A percentile compares a stretch with the other conserved stretches of the same genome.
Conservation (phyloP, 2,113 vertebrate genomes). For the Alligator mississippiensis region DNA sequence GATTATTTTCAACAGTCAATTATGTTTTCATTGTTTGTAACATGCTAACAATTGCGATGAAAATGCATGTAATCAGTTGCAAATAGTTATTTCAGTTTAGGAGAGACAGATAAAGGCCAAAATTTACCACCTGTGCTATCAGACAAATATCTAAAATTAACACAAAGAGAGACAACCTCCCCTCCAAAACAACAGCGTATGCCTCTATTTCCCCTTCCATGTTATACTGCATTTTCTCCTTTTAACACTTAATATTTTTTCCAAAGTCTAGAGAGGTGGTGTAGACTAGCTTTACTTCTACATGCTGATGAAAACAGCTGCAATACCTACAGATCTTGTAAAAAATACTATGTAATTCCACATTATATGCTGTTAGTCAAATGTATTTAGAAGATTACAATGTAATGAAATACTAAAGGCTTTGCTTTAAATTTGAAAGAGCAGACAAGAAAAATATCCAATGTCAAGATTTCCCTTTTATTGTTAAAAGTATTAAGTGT, state of each 20-base stretch:
- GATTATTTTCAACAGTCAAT: not conserved
- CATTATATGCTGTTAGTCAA: not conserved
- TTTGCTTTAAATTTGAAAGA: not conserved
- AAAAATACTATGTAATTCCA: not conserved
- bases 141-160: not conserved
- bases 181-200: not conserved
- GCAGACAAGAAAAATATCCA: not conserved
- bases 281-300: not conserved
- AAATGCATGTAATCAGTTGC: not conserved
- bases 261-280: not conserved
- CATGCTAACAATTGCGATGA: not conserved
- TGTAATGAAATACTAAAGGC: not conserved
- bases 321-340: not conserved
- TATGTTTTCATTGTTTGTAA: not conserved
- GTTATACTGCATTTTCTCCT: not conserved
- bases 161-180: not conserved
- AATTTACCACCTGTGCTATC: not conserved
- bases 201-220: not conserved
- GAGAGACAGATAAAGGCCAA: not conserved
- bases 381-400: not conserved
- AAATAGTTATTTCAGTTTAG: not conserved
- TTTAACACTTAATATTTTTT: not conserved
- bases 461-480: conserved; percentile 59
- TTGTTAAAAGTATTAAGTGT: conserved; percentile 75
- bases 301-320: not conserved